Evolutionary conservation across 2,888 invertebrate genomes (phyloP), one percentile per base, ranked within the genome.

Genomic region (Dioctria linearis): DNA sequence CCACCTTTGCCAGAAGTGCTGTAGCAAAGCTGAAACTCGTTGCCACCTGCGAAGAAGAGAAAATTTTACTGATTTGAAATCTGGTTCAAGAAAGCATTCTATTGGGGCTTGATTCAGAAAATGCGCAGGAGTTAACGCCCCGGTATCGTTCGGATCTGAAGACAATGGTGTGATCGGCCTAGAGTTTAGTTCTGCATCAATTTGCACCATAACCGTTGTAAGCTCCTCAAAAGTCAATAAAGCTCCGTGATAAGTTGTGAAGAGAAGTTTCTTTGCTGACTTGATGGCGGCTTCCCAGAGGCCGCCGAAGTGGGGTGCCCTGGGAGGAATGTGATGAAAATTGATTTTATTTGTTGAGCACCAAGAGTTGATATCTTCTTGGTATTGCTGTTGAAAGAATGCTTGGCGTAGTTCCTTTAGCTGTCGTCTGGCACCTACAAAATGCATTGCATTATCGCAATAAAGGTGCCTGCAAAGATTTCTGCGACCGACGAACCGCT

Each of bases 381-480:
- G 51, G 6, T 6, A 9, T 51, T 51, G 51, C 1, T 51, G 8
- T 51, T 6, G 8, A 51, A 51, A 11, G 11, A 51, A 51, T 6
- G 51, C 51, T 51, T 51, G 51, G 51, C 51, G 51, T 9, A 51
- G 11, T 51, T 51, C 51, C 51, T 11, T 51, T 3, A 65, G 3
- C 39, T 2, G 8, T 37, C 63, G 25, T 39, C 37, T 37, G 6
- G 80, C 81, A 2, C 82, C 82, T 5, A 82, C 80, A 80, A 83
- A 83, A 66, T 81, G 82, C 9, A 84, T 85, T 2, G 80, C 83
- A 49, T 80, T 80, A 43, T 83, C 80, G 3, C 80, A 82, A 78
- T 80, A 83, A 11, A 83, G 8, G 0, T 42, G 25, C 3, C 73
- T 75, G 54, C 82, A 83, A 0, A 67, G n/a, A 9, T 81, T 83